Base-by-base conservation (phyloP, 2,888 invertebrate genomes). In the Argyra leucocephala region DNA sequence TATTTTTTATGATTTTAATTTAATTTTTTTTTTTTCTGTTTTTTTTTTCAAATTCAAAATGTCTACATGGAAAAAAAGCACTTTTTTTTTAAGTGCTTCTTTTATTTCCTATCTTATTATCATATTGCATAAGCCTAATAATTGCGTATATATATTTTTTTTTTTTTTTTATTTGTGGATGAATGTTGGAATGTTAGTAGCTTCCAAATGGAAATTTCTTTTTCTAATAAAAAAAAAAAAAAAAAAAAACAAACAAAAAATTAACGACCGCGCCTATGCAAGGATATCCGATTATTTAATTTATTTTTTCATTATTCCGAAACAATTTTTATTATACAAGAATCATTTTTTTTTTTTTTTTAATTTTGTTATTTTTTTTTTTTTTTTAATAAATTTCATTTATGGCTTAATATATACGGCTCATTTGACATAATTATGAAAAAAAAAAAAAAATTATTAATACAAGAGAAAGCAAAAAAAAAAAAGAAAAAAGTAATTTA, bases 391-490 rank as follows among this genome's bases (percentile, higher is more conserved):
- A 4, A 31, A 31, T 6, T 48, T 18, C 48, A 48, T 48, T 48
- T 48, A 48, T 5, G n/a, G 18, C 5, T 48, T 48, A 18, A 48
- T 48, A 18, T 48, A 15, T 18, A 48, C 48, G 48, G 48, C 7
- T 48, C 48, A 48, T 48, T 48, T 48, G 48, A 48, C 48, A 48
- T 12, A 48, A 48, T 48, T 48, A 48, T 48, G 48, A 48, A 18
- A n/a, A 48, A 48, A 18, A 48, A 48, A 48, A 48, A 48, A 18
- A 48, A 48, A 48, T 2, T 18, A 48, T 3, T 12, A 48, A 48
- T 48, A 48, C 18, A 48, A 31, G 31, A 31, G 12, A 31, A 31
- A 31, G 12, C 1, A 31, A 26, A 4, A 4, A 48, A 48, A 48
- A 48, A 48, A 48, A 48, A 48, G 48, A 12, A 18, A 18, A 5